These are phyloP conservation scores for Sebastolobus alascanus DNA, from an alignment of 2,797 vertebrate genomes.

Conservation along the genomic window DNA sequence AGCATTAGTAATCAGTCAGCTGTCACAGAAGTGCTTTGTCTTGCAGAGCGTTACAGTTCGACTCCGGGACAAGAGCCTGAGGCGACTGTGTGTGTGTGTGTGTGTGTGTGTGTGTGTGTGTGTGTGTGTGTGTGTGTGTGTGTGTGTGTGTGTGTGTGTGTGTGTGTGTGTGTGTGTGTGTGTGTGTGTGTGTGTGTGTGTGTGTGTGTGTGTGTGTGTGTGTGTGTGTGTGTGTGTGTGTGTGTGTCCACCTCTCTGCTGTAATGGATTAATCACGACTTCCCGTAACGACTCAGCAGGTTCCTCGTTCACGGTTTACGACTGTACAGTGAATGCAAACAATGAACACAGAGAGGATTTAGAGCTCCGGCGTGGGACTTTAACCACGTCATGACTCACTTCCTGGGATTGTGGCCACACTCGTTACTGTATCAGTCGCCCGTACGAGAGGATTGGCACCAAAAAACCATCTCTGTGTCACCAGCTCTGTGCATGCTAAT, in stretches of 20 bases:
- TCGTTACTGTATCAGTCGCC: slow-evolving; percentile 17
- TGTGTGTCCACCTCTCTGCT: slow-evolving; percentile 35
- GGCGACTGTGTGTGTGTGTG: slow-evolving; percentile 35
- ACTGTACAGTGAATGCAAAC: neutral
- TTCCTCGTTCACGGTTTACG: slow-evolving; percentile 43
- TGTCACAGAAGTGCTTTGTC: slow-evolving; percentile 74
- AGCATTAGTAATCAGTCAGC: slow-evolving; percentile 76
- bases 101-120: slow-evolving; percentile 30
- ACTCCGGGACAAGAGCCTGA: slow-evolving; percentile 64
- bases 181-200: too few relatives aligned
- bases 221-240: too few relatives aligned
- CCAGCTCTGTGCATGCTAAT: neutral
- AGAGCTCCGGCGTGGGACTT: slow-evolving; percentile 16
- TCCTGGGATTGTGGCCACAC: slow-evolving; percentile 24
- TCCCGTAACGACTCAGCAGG: slow-evolving; percentile 56
- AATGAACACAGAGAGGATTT: slow-evolving; percentile 32
- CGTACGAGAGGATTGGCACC: neutral
- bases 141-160: too few relatives aligned
- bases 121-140: slow-evolving; percentile 35
- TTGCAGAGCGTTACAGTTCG: slow-evolving; percentile 65
- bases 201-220: too few relatives aligned
- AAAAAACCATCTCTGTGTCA: slow-evolving; percentile 1
- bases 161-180: too few relatives aligned
- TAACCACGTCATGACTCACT: slow-evolving; percentile 48
- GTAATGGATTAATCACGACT: slow-evolving; percentile 55